Evolutionary conservation across 2,888 invertebrate genomes (phyloP), one percentile per base, ranked within the genome.

Genomic region (Synanthedon tipuliformis): DNA sequence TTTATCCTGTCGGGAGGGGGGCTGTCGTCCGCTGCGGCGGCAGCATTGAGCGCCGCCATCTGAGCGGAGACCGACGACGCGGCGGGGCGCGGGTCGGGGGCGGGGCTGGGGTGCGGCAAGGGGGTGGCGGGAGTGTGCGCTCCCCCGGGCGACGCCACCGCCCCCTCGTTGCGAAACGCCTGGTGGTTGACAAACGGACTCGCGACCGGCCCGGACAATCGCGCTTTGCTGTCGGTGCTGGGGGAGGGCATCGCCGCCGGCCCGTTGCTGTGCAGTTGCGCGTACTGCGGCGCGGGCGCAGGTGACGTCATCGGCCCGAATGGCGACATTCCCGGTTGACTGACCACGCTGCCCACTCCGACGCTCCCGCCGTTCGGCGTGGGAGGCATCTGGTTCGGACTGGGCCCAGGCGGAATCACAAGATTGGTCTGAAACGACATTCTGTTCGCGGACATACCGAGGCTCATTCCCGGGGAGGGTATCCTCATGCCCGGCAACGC

Each of bases 321-420:
- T 15, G 94, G 94, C 45, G 94, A 94, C 67, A 94, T 88, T 57
- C 92, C 92, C 13, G 89, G 73, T 90, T 90, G 60, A 89, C 83
- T 51, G 60, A 89, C 84, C 51, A 87, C 86, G 54, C 90, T 74
- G 51, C 77, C 75, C 53, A 77, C 68, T 52, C 52, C 52, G 23
- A 50, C 86, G 86, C 88, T 81, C 55, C 88, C 88, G 48, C 89
- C 88, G 68, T 90, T 90, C 2, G 90, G 88, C 45, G 89, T 85
- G 27, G 77, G 81, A 50, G 90, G 83, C 80, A 81, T 75, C 61
- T 91, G 90, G 53, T 92, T 93, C 5, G 94, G 94, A 76, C 93
- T 94, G 4, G 94, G 94, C 5, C 93, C 94, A 0, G 94, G 92
- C 45, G 93, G 90, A 2, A 93, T 92, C 10, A 94, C 94, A 48